Base-by-base conservation (phyloP, 2,113 vertebrate genomes). In the Heloderma charlesbogerti region DNA sequence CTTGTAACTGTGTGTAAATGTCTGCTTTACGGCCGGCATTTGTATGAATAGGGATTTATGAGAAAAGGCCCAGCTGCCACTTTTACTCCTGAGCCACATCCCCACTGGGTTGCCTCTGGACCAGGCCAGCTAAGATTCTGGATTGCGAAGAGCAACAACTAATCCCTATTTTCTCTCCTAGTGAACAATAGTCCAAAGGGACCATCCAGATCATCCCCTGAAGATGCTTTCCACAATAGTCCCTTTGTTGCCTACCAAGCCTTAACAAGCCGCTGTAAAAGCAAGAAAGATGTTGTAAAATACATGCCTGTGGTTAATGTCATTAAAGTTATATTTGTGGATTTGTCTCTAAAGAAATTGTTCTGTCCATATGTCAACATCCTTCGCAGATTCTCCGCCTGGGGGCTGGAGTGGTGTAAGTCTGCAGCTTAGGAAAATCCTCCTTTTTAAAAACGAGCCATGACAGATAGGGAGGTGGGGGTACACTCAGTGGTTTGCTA, bases 261-360 rank as follows among this genome's bases (percentile, higher is more conserved):
- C 29, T 29, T 7, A 67, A 81, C n/a, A 48, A 48, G 4, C 20
- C 60, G 45, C 12, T 69, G 43, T 78, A 18, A 48, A 81, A 83
- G 69, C 7, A 77, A 27, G 22, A 67, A 66, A 29, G 31, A 66
- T 27, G 48, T 57, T 75, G 27, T 27, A 63, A 66, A 67, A 80
- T 67, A 48, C 15, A 80, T 34, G 57, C 15, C 12, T 6, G 6
- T 25, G 40, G 63, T 48, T 45, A 63, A 77, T 84, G 81, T 63
- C 69, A 89, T 78, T 84, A 77, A 90, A 67, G 31, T 3, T 84
- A 3, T 34, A 89, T 13, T n/a, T 89, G n/a, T 67, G 45, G 71
- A 71, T 54, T 9, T 48, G 37, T 48, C 22, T 88, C 43, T 51
- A 48, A 34, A 54, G 77, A 81, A 80, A 40, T 80, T 3, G 3